Evolutionary conservation across 2,888 invertebrate genomes (phyloP).

Genomic region (Hydrotaea diabolus): DNA sequence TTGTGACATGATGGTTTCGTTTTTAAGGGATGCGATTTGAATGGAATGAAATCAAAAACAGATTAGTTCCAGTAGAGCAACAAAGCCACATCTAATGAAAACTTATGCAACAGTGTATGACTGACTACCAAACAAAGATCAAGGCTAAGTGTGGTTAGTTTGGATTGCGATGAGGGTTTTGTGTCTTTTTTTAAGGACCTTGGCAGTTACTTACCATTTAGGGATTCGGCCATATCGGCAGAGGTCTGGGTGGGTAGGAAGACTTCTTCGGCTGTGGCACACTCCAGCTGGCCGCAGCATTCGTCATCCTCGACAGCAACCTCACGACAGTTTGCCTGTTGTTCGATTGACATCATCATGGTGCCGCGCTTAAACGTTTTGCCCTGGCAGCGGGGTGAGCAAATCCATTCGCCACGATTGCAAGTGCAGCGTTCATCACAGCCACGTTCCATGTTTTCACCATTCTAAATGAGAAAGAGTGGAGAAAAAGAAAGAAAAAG

Average conservation of each 20-base stretch:
- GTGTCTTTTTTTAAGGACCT: background rate
- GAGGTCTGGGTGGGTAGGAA: constrained; percentile 71
- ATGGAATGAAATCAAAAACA: constrained; percentile 60
- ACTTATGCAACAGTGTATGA: too few relatives aligned
- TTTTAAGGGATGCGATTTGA: constrained; percentile 48
- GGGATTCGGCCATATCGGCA: constrained; percentile 54
- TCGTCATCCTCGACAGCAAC: constrained; percentile 86
- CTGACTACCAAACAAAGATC: background rate
- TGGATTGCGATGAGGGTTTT: too few relatives aligned
- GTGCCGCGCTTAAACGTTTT: constrained; percentile 86
- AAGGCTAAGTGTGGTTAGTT: background rate
- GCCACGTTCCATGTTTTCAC: constrained; percentile 86
- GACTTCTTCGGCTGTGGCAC: constrained; percentile 82
- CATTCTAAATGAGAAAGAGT: constrained; percentile 81
- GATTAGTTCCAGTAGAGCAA: background rate
- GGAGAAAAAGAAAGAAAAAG: constrained; percentile 8
- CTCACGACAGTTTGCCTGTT: constrained; percentile 87
- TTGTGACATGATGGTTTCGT: constrained; percentile 27
- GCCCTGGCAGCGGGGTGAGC: constrained; percentile 86
- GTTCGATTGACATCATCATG: constrained; percentile 58
- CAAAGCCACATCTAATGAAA: constrained; percentile 52
- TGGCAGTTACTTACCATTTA: constrained; percentile 68
- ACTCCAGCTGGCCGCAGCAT: constrained; percentile 87
- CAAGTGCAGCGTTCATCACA: constrained; percentile 91
- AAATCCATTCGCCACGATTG: constrained; percentile 86